A percentile compares a stretch with the other conserved stretches of the same genome.
Conservation (phyloP, 2,888 invertebrate species). For the Xylocampa areola region DNA sequence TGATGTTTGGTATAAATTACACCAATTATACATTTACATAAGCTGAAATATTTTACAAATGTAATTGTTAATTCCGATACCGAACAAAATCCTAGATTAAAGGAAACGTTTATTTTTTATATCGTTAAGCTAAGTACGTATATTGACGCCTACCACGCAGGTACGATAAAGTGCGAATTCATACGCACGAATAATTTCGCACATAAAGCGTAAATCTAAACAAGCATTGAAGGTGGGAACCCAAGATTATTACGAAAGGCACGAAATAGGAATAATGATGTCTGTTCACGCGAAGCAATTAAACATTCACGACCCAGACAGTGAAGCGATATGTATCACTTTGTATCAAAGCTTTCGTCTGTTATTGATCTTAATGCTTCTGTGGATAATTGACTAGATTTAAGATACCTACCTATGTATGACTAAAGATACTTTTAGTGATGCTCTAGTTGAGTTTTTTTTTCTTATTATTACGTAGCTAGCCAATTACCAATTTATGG, state of each 20-base stretch:
- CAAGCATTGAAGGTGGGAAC: background rate
- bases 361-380: slow-evolving; percentile 10
- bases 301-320: slow-evolving; percentile 53
- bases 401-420: too few species aligned
- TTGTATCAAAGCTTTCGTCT: slow-evolving; percentile 48
- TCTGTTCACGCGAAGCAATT: slow-evolving; percentile 57
- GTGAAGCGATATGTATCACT: slow-evolving; percentile 33
- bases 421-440: too few species aligned
- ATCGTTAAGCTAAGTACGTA: too few species aligned
- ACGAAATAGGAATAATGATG: slow-evolving; percentile 45
- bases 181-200: slow-evolving; percentile 1
- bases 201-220: background rate
- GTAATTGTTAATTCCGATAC: too few species aligned
- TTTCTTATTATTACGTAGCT: too few species aligned
- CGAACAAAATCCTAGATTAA: too few species aligned
- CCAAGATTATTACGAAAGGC: slow-evolving; percentile 1
- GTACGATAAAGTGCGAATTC: background rate
- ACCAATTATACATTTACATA: too few species aligned
- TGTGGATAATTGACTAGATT: background rate
- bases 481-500: too few species aligned
- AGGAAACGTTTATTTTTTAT: too few species aligned
- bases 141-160: background rate
- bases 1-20: too few species aligned
- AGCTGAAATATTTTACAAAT: too few species aligned
- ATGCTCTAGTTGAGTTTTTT: too few species aligned